Base-by-base conservation (phyloP, 2,888 invertebrate species). In the Athalia cordata region DNA sequence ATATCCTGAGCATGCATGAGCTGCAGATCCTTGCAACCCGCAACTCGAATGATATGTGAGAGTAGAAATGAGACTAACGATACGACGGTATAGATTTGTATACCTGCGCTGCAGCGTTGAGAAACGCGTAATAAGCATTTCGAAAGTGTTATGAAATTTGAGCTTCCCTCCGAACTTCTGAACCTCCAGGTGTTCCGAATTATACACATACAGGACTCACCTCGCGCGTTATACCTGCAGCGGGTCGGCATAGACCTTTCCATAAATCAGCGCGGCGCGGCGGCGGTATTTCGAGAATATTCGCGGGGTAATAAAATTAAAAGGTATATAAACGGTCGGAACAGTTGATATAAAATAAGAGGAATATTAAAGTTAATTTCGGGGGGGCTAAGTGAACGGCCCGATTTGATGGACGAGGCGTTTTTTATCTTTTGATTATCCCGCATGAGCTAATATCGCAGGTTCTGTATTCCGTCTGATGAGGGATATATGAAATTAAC, bases 111-210 rank as follows among this genome's bases (percentile, higher is more conserved):
- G 29, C 29, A 72, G n/a, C 52, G 45, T 72, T 59, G 72, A 61
- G 72, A 72, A 59, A 72, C 49, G 43, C 45, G 9, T 45, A 9
- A 9, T n/a, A 59, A n/a, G 65, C 65, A 67, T 50, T 67, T 72
- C 45, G 57, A 72, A 72, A 61, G 59, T 72, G 50, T 62, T 75
- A 75, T 64, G 75, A 64, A 75, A 75, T 64, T 29, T 15, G 62
- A 75, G 64, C 75, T 75, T 75, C 62, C 50, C 52, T 62, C 62
- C 50, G 47, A 50, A 64, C 62, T 52, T 45, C 72, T 15, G 9
- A 72, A 59, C 59, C 72, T 61, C 75, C 62, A 64, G 64, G 75
- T 62, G 50, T 50, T 15, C 75, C 62, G 64, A 75, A 62, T 75
- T n/a, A 15, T 62, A 62, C 75, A 43, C 49, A 11, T 52, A 45